Percentiles rank a stretch among this genome's conserved stretches.
These are phyloP conservation scores for Monopis laevigella DNA, from an alignment of 2,888 invertebrate genomes.

Conservation along the genomic window DNA sequence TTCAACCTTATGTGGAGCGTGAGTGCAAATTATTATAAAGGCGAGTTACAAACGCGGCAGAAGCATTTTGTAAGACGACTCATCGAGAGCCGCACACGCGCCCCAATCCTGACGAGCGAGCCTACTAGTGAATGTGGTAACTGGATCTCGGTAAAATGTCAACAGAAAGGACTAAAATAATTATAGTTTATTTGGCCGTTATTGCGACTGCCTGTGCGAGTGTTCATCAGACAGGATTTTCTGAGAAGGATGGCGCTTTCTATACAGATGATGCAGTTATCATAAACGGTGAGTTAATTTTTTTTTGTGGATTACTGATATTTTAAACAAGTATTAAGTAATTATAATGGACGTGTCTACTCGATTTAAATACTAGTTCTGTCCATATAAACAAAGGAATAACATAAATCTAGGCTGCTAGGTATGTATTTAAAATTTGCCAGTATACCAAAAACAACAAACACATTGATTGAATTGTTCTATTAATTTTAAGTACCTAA, in stretches of 20 bases:
- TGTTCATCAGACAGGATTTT: slow-evolving; percentile 44
- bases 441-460: no score
- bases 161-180: slow-evolving; percentile 31
- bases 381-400: no score
- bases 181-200: slow-evolving; percentile 30
- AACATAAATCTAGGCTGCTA: no score
- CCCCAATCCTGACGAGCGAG: not conserved
- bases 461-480: no score
- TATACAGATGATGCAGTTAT: slow-evolving; percentile 59
- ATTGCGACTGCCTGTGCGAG: slow-evolving; percentile 37
- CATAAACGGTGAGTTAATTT: slow-evolving; percentile 50
- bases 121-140: slow-evolving; percentile 4
- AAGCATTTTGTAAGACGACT: slow-evolving; percentile 61
- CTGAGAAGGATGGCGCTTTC: slow-evolving; percentile 43
- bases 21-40: slow-evolving; percentile 61
- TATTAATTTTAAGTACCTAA: no score
- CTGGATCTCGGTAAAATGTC: slow-evolving; percentile 27
- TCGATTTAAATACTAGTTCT: no score
- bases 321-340: not conserved
- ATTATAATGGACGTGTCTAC: no score
- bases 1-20: slow-evolving; percentile 53
- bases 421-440: no score
- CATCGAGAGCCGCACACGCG: slow-evolving; percentile 49
- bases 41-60: slow-evolving; percentile 37
- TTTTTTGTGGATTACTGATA: not conserved